Conservation (phyloP, 2,888 invertebrate species). For the Oithona nana region DNA sequence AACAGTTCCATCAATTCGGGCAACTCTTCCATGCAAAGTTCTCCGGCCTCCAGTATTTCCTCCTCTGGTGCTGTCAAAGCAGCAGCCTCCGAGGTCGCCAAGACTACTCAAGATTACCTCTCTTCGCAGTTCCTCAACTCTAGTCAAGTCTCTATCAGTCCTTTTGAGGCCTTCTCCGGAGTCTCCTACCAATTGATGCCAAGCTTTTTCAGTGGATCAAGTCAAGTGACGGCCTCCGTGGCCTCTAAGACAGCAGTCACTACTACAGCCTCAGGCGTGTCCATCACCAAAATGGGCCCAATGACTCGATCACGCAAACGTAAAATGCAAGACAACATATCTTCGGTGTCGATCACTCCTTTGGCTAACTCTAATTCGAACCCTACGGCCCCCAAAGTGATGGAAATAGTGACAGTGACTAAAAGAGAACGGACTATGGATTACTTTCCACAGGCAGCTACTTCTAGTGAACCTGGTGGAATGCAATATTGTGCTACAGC, state of each 20-base stretch:
- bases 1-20: slow-evolving; percentile 26
- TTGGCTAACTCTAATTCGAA: neutral
- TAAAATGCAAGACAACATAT: slow-evolving; percentile 14
- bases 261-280: neutral
- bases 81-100: neutral
- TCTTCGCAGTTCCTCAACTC: neutral
- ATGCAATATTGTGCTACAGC: neutral
- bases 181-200: slow-evolving; percentile 14
- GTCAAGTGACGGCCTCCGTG: slow-evolving; percentile 3
- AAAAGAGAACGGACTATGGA: neutral
- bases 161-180: neutral
- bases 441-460: neutral
- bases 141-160: neutral
- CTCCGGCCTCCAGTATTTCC: neutral
- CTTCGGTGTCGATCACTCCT: neutral
- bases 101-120: neutral
- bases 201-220: neutral
- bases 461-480: neutral
- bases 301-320: slow-evolving; percentile 21
- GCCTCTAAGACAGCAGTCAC: no score
- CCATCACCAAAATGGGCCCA: slow-evolving; percentile 18
- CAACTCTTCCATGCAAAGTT: neutral
- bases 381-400: neutral
- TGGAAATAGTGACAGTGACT: neutral
- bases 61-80: no score